Evolutionary conservation across 2,888 invertebrate species (phyloP), one percentile per base, ranked within the genome.

Genomic region (Drosophila monieri): DNA sequence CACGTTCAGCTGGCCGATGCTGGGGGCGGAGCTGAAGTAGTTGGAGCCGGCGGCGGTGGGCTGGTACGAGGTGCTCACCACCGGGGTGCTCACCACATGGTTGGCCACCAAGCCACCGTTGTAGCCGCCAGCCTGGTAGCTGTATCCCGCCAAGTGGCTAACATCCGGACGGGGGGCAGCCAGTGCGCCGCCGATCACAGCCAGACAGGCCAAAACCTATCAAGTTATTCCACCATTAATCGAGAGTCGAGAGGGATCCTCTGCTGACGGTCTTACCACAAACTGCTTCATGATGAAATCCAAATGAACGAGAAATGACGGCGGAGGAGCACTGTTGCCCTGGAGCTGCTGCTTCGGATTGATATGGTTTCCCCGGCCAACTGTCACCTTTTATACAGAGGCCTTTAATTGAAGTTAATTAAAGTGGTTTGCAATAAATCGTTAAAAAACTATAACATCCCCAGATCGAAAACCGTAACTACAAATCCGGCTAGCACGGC

Each of bases 401-500:
- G 69, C 37, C 65, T 83, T 88, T 89, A 88, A 89, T 89, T 89
- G 78, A 89, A 88, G 80, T 86, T 88, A 89, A 89, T 89, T 89
- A 78, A 89, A 79, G 64, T 79, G 75, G 69, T 83, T 85, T 85
- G 85, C 85, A 85, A 80, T 80, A 71, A 80, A 86, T 78, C 74
- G 77, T 76, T 75, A 77, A 77, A 71, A 77, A 78, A 77, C 80
- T 86, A 81, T 76, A 79, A 75, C 74, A 70, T 41, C 61, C 30
- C 55, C 15, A 49, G 66, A 65, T 14, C 60, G 8, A 37, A 62
- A 9, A 30, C 30, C 37, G 47, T 43, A 43, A 51, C 61, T 52
- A 52, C 52, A 85, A 80, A 86, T 84, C 84, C 84, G 84, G 84
- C 79, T 84, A 55, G 65, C 69, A 71, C 71, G 56, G 55, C 66